Evolutionary conservation across 2,113 vertebrate genomes (phyloP).

Genomic region (Capreolus pygargus): DNA sequence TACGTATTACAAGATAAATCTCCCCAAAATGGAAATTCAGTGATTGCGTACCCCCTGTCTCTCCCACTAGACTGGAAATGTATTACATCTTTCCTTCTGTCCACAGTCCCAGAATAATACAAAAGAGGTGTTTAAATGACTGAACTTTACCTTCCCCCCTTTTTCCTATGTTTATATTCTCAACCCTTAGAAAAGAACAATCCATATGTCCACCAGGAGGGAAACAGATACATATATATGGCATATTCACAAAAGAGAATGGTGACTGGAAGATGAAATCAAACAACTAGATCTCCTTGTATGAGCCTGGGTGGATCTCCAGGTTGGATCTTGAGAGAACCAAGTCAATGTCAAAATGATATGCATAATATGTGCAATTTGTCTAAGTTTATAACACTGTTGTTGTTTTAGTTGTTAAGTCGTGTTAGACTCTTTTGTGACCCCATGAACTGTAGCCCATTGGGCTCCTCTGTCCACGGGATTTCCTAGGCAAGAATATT

Average conservation of each 20-base stretch:
- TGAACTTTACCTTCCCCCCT: background rate
- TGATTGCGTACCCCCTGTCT: background rate
- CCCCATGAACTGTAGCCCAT: background rate
- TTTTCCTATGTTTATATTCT: background rate
- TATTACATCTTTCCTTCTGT: background rate
- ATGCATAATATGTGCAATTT: background rate
- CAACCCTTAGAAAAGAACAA: background rate
- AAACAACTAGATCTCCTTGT: background rate
- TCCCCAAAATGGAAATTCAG: conserved; percentile 20
- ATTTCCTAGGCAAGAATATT: background rate
- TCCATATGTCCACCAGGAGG: background rate
- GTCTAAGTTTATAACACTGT: background rate
- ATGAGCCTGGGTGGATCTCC: background rate
- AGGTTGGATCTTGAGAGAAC: background rate
- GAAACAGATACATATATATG: background rate
- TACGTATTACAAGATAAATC: background rate
- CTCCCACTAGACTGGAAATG: background rate
- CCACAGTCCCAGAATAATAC: background rate
- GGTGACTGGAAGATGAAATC: background rate
- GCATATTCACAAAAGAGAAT: background rate
- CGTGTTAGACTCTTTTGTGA: background rate
- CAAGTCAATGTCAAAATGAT: background rate
- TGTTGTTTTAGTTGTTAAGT: background rate
- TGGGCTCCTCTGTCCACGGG: background rate
- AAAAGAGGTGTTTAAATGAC: background rate